Percentiles rank a stretch among this genome's conserved stretches.
These are phyloP conservation scores for Stenotaenia linearis DNA, from an alignment of 2,888 invertebrate species.

Conservation along the genomic window DNA sequence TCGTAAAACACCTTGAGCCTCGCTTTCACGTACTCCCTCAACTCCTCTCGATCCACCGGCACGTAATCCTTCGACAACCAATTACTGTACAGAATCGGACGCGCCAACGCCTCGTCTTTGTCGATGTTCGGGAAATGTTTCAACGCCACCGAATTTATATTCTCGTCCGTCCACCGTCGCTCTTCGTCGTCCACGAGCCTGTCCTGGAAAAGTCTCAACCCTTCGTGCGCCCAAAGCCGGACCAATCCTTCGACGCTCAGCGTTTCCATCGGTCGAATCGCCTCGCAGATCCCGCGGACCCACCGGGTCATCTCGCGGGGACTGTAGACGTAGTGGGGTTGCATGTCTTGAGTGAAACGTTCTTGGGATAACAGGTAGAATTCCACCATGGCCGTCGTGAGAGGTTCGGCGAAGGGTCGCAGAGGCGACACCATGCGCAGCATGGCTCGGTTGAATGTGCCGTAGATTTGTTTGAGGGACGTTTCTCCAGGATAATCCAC, in stretches of 20 bases:
- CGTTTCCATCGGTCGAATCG: constrained; percentile 88
- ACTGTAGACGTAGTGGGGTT: constrained; percentile 99
- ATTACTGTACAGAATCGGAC: constrained; percentile 97
- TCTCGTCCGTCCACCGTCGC: constrained; percentile 95
- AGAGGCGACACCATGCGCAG: constrained; percentile 85
- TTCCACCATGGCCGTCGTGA: constrained; percentile 98
- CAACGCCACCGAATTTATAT: constrained; percentile 85
- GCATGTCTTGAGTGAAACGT: constrained; percentile 98
- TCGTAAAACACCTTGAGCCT: constrained; percentile 97
- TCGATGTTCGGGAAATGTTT: constrained; percentile 92
- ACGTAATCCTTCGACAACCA: constrained; percentile 98
- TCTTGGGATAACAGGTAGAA: constrained; percentile 93
- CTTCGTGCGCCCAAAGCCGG: constrained; percentile 99
- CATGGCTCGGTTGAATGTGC: constrained; percentile 98
- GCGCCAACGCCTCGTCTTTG: constrained; percentile 72
- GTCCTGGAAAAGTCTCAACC: constrained; percentile 87
- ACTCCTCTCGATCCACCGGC: constrained; percentile 89
- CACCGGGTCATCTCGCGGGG: constrained; percentile 98
- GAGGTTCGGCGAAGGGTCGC: constrained; percentile 87
- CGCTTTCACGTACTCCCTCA: constrained; percentile 94
- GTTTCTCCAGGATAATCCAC: constrained; percentile 99
- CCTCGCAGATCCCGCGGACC: constrained; percentile 99
- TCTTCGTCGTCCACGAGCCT: constrained; percentile 85
- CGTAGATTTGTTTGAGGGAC: constrained; percentile 96
- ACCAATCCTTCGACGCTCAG: constrained; percentile 90